Evolutionary conservation across 2,797 vertebrate genomes (phyloP).

Genomic region (Microchirus variegatus): DNA sequence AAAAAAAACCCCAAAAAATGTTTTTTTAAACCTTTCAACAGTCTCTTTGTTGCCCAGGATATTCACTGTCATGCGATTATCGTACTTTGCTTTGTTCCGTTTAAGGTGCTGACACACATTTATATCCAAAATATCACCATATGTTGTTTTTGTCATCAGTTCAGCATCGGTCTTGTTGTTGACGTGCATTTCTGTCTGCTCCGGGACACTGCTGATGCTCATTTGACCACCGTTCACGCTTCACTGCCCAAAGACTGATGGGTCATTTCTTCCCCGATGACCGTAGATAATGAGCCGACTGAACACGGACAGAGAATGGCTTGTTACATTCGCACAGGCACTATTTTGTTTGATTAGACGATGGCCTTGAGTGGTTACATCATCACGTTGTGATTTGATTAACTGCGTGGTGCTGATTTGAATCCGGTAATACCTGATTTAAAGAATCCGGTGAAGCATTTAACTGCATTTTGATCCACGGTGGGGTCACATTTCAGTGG

Average conservation of each 20-base stretch:
- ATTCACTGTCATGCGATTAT: not conserved
- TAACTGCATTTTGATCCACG: not conserved
- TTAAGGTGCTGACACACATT: not conserved
- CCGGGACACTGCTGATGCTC: not conserved
- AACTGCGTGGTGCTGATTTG: not conserved
- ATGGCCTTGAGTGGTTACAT: not conserved
- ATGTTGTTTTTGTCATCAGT: not conserved
- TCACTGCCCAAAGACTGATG: not conserved
- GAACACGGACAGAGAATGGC: too few relatives aligned
- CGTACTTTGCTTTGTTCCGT: not conserved
- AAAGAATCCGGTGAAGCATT: not conserved
- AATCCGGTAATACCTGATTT: constrained; percentile 1
- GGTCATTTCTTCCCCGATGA: not conserved
- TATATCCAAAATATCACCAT: not conserved
- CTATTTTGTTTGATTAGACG: not conserved
- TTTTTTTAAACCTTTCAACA: too few relatives aligned
- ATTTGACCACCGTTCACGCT: not conserved
- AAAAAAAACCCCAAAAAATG: too few relatives aligned
- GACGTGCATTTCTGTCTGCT: not conserved
- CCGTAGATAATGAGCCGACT: not conserved
- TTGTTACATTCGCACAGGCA: not conserved
- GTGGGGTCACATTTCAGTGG: not conserved
- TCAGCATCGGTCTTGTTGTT: not conserved
- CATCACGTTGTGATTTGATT: not conserved
- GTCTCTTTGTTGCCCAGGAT: not conserved